Percentiles rank a stretch among this genome's conserved stretches.
These are phyloP conservation scores for Microtus ochrogaster DNA, from an alignment of 2,113 vertebrate genomes.

Conservation along the genomic window DNA sequence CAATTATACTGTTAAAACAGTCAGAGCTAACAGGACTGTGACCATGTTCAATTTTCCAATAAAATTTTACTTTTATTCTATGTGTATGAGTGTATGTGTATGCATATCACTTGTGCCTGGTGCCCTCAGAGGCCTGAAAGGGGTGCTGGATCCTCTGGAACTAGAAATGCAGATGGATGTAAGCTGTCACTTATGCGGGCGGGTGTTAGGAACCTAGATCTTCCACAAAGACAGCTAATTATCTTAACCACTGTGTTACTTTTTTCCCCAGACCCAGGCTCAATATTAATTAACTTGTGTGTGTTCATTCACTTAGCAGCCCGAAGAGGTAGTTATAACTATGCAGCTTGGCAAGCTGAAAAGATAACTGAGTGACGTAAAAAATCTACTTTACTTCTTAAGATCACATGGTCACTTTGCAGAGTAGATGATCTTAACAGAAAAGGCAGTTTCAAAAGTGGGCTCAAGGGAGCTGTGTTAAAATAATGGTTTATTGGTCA, in stretches of 20 bases:
- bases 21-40: background rate
- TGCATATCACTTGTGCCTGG: background rate
- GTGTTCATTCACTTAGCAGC: background rate
- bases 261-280: background rate
- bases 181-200: rapidly evolving
- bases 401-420: background rate
- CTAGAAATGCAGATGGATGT: background rate
- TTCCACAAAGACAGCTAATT: background rate
- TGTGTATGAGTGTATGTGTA: background rate
- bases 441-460: background rate
- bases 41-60: background rate
- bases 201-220: background rate
- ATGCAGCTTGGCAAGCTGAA: background rate
- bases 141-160: background rate
- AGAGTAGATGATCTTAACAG: background rate
- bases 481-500: background rate
- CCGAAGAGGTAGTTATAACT: background rate
- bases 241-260: background rate
- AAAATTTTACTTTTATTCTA: background rate
- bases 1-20: background rate
- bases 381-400: background rate
- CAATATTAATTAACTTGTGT: background rate
- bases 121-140: background rate
- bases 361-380: background rate
- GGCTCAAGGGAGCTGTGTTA: background rate